Percentiles rank a stretch among this genome's conserved stretches.
Conservation (phyloP, 2,888 invertebrate genomes). For the Galerucella calmariensis region DNA sequence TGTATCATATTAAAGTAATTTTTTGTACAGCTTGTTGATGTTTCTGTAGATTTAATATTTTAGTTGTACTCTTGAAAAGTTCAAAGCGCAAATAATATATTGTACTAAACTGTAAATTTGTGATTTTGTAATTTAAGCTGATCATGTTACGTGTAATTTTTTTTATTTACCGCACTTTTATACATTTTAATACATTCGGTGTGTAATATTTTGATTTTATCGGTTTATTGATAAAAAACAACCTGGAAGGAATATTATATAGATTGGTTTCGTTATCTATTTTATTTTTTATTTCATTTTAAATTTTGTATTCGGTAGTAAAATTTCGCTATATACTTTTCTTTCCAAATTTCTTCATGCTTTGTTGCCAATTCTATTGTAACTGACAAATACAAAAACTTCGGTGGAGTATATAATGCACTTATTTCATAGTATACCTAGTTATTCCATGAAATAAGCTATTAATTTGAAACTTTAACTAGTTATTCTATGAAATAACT, state of each 20-base stretch:
- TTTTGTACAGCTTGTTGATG: neutral
- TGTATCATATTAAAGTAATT: neutral
- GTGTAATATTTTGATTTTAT: neutral
- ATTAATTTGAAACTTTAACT: too few species aligned
- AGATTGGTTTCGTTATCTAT: neutral
- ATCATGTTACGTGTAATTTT: conserved; percentile 5
- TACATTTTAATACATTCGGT: neutral
- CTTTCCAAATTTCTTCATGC: too few species aligned
- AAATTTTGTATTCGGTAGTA: neutral
- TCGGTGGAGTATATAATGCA: too few species aligned
- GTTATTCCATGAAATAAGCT: too few species aligned
- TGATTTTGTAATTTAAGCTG: conserved; percentile 14
- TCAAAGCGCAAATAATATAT: conserved; percentile 9
- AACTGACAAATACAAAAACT: too few species aligned
- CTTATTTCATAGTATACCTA: too few species aligned
- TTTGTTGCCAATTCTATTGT: too few species aligned
- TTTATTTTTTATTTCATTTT: neutral
- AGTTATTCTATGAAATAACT: too few species aligned
- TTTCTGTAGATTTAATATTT: neutral
- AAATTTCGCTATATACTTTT: too few species aligned
- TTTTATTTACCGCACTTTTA: conserved; percentile 10
- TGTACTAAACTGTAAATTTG: conserved; percentile 16
- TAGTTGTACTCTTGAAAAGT: neutral
- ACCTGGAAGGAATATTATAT: neutral
- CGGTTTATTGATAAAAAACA: neutral